phyloP scores from a whole-genome alignment of 2,888 invertebrate species.

The Ferrisia virgata region DNA sequence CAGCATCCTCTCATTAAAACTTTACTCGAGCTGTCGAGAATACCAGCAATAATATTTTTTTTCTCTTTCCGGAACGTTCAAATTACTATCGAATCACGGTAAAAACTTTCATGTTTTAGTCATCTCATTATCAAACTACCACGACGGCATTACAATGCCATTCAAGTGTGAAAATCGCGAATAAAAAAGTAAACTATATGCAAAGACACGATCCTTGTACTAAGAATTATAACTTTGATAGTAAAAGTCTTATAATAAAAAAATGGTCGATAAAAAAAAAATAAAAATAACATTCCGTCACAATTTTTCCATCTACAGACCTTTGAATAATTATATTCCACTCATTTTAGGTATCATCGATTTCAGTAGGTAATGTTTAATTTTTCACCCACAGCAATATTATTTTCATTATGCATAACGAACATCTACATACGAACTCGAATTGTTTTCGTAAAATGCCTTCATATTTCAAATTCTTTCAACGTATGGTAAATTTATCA shows the following conservation, averaged over 20 bases:
- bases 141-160: not conserved
- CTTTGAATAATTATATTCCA: not conserved
- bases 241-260: not conserved
- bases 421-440: not conserved
- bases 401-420: too few relatives aligned
- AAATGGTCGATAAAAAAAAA: not conserved
- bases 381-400: not conserved
- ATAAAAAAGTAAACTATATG: not conserved
- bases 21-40: not conserved
- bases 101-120: not conserved
- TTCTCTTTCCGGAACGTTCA: not conserved
- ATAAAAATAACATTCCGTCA: not conserved
- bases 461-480: not conserved
- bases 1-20: constrained; percentile 9
- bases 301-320: not conserved
- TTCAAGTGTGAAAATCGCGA: not conserved
- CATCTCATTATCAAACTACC: not conserved
- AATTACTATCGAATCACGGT: not conserved
- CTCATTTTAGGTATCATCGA: not conserved
- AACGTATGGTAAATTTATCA: not conserved
- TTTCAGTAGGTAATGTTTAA: not conserved
- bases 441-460: not conserved
- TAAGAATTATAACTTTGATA: not conserved
- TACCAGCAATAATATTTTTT: not conserved
- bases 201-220: not conserved